Base-by-base conservation (phyloP, 2,888 invertebrate genomes). In the Coremacera marginata region DNA sequence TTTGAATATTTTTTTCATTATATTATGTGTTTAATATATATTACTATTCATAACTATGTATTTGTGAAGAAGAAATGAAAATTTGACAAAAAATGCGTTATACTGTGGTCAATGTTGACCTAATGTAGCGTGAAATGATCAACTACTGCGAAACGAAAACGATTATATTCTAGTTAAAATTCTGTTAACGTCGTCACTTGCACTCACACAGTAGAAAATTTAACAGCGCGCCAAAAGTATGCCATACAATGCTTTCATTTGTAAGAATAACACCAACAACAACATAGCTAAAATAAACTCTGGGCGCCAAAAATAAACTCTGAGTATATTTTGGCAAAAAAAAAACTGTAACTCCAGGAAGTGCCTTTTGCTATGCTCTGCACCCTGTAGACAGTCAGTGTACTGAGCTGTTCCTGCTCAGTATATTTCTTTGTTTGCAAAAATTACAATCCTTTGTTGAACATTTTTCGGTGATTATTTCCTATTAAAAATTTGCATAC, bases 401-500 rank as follows among this genome's bases (percentile, higher is more conserved):
- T 34, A 31, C 51, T 52, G 31, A 52, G 57, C 57, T 71, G 71
- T 70, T 25, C 16, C 16, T 7, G 2, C 31, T 60, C 22, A 19
- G 8, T 37, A 60, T 37, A 16, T 27, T 14, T 34, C 31, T 34
- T 71, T 31, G 57, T 71, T 22, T 51, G n/a, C 44, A 34, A 51
- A 22, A 51, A 49, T 63, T 51, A 9, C 65, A 63, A n/a, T 52
- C 63, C 25, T 73, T 73, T 73, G 73, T 73, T 63, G 19, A 34
- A 1, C 51, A 34, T 63, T 73, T 31, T 63, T 63, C 52, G 52
- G 31, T 65, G 73, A 73, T 73, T 73, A 63, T 73, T 63, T 73
- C 73, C 73, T 73, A 63, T 73, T 73, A 63, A 65, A 31, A 73
- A 65, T 63, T 73, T 73, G 31, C 63, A 73, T 65, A 22, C 27